Evolutionary conservation across 2,113 vertebrate genomes (phyloP).

Genomic region (Dromaius novaehollandiae): DNA sequence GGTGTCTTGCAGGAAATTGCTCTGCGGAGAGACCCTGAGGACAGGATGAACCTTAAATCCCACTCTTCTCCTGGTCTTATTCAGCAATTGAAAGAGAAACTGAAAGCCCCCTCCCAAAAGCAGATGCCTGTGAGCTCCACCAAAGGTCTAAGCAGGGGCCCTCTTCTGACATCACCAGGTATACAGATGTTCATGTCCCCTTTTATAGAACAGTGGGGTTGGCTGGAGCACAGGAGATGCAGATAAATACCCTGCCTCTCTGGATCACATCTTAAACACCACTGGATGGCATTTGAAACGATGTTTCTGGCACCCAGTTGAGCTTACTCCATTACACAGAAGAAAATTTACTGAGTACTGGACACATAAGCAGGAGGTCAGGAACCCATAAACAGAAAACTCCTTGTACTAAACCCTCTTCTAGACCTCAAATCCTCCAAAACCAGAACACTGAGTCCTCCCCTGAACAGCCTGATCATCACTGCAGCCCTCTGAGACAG

Average conservation of each 20-base stretch:
- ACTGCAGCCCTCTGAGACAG: background rate
- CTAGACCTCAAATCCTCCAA: background rate
- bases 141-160: background rate
- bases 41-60: background rate
- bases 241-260: background rate
- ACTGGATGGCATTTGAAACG: background rate
- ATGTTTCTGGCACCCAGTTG: background rate
- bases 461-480: background rate
- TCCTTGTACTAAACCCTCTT: background rate
- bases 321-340: background rate
- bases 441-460: background rate
- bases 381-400: background rate
- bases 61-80: background rate
- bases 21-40: background rate
- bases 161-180: background rate
- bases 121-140: background rate
- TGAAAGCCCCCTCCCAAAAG: background rate
- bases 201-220: background rate
- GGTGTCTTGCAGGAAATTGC: background rate
- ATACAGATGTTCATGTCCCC: background rate
- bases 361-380: background rate
- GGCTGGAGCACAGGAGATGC: background rate
- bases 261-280: background rate
- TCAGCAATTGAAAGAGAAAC: background rate
- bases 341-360: background rate